Base-by-base conservation (phyloP, 2,888 invertebrate genomes). In the Xanthia togata region DNA sequence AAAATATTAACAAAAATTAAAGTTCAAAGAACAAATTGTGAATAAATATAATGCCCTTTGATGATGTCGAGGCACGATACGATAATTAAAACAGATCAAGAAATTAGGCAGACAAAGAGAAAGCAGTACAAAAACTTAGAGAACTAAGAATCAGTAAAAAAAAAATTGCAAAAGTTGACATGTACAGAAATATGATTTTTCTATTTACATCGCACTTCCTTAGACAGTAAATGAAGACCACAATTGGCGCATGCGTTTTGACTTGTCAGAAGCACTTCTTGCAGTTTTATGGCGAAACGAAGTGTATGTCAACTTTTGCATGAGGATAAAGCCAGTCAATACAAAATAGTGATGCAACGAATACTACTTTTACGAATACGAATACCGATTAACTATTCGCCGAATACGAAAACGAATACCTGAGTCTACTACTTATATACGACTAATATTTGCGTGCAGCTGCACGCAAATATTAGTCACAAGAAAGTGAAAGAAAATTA, bases 241-340 rank as follows among this genome's bases (percentile, higher is more conserved):
- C 81, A 84, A 81, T 72, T 84, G 74, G 83, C 84, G 83, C 83
- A 83, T 83, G 82, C 83, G 71, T n/a, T 72, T 69, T 47, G 20
- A 55, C 70, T 71, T 47, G 23, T 60, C 23, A 35, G 35, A 70
- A 78, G 71, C 63, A 69, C 12, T 68, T 11, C 12, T 68, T 11
- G 3, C 26, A 50, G 41, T 70, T 14, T 31, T 62, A 79, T 80
- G 81, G 68, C 64, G 78, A 65, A 83, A 62, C 20, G 50, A 74
- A 63, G 62, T 69, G 59, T 70, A 84, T 81, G 85, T 84, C 83
- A 83, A 83, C 83, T 84, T 83, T 81, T 81, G 82, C 83, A 70
- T 20, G 55, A 60, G 20, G 12, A 62, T 73, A 68, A 67, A 81
- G 73, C 26, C 35, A 67, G 80, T 55, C 38, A 57, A 41, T 53